Conservation (phyloP, 2,888 invertebrate genomes). For the Lacanobia wlatinum region DNA sequence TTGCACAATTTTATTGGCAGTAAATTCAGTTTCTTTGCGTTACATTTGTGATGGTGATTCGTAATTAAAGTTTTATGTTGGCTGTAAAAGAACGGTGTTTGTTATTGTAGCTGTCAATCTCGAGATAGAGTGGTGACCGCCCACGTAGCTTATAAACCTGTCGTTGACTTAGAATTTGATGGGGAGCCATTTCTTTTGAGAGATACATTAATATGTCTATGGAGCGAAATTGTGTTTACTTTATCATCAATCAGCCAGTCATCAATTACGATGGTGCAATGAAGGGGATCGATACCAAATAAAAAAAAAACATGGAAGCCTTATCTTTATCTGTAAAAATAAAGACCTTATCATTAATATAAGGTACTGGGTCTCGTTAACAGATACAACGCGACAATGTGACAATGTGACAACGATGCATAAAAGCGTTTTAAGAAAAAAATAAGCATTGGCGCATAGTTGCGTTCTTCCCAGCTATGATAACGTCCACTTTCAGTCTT, state of each 20-base stretch:
- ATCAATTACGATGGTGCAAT: neutral
- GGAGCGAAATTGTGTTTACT: neutral
- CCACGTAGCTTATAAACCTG: conserved; percentile 42
- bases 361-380: too few relatives aligned
- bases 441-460: too few relatives aligned
- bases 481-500: too few relatives aligned
- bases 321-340: too few relatives aligned
- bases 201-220: neutral
- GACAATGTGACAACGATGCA: too few relatives aligned
- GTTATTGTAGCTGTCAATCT: conserved; percentile 61
- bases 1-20: conserved; percentile 58
- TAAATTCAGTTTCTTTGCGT: conserved; percentile 54
- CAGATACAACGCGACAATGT: too few relatives aligned
- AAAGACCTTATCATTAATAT: too few relatives aligned
- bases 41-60: conserved; percentile 62
- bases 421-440: too few relatives aligned
- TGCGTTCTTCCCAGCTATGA: too few relatives aligned
- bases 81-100: conserved; percentile 52
- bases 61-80: conserved; percentile 64
- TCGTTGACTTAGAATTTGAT: conserved; percentile 15
- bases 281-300: neutral
- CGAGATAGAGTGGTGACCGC: conserved; percentile 47
- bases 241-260: too few relatives aligned
- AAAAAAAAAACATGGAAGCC: too few relatives aligned
- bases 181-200: conserved; percentile 6